Base-by-base conservation (phyloP, 2,113 vertebrate species). In the Dromas ardeola region DNA sequence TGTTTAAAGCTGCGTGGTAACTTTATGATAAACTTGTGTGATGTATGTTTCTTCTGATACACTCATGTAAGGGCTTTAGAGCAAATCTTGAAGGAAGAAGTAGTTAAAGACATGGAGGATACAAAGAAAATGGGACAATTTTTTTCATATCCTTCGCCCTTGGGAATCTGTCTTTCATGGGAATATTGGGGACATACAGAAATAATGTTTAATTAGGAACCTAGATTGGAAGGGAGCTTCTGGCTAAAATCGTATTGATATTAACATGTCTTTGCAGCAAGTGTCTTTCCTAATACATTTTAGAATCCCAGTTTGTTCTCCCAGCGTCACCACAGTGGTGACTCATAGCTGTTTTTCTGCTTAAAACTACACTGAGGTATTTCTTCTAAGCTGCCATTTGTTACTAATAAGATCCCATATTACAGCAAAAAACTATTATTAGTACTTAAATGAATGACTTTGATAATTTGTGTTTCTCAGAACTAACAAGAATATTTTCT, bases 391-490 rank as follows among this genome's bases (percentile, higher is more conserved):
- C 66, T 58, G 70, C 53, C 0, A 2, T 61, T 82, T 79, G 61
- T 80, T 83, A 70, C 66, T 29, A 84, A 65, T 32, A 67, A 87
- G 62, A 40, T 84, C 62, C 55, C 20, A 2, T 76, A 59, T 87
- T 85, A 83, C 55, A 83, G 78, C 56, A 32, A 87, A 53, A 74
- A 49, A 50, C 42, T 71, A 42, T 58, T 30, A 63, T 73, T 50
- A 49, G 36, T 42, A 42, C 55, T 27, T 43, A 2, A 2, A 74
- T 65, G 34, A 56, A 45, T 56, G 53, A 78, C 47, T 74, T 26
- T 34, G 72, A 20, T 70, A 69, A 82, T 94, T 69, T 59, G 94
- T 53, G 53, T 88, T 95, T 55, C 70, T 73, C 66, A 70, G 81
- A 72, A 58, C 65, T 62, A 62, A 23, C 43, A 42, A 5, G 45